Conservation (phyloP, 2,888 invertebrate species). For the Aquatica leii region DNA sequence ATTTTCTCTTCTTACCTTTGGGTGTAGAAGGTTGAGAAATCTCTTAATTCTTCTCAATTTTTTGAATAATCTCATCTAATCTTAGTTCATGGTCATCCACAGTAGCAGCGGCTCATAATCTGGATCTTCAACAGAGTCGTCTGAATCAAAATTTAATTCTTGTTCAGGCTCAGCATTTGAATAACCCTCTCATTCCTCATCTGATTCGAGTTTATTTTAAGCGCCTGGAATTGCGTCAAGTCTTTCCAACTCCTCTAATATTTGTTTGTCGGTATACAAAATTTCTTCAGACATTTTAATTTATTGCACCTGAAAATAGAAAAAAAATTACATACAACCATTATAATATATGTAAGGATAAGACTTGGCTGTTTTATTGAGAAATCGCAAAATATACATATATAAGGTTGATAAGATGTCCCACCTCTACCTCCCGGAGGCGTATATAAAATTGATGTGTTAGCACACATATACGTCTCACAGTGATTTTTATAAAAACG, state of each 20-base stretch:
- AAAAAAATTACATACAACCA: background rate
- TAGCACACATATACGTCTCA: no score
- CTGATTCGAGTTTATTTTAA: background rate
- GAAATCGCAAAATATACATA: no score
- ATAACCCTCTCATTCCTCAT: background rate
- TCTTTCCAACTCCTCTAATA: no score
- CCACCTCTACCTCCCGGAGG: no score
- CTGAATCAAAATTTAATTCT: no score
- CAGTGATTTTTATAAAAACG: background rate
- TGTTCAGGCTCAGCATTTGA: background rate
- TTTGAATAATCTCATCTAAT: no score
- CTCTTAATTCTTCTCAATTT: background rate
- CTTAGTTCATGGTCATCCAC: no score
- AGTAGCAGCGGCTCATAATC: background rate
- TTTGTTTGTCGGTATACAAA: background rate
- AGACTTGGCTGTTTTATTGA: background rate
- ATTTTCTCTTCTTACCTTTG: background rate
- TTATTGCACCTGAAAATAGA: background rate
- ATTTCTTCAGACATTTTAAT: background rate
- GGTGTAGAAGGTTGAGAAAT: background rate
- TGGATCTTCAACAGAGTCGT: background rate
- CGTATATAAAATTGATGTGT: no score
- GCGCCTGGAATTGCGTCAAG: background rate
- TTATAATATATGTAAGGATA: background rate
- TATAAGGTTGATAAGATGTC: no score